A percentile compares a stretch with the other conserved stretches of the same genome.
These are phyloP conservation scores for Paedocypris sp. DNA, from an alignment of 2,113 vertebrate genomes.

Conservation along the genomic window DNA sequence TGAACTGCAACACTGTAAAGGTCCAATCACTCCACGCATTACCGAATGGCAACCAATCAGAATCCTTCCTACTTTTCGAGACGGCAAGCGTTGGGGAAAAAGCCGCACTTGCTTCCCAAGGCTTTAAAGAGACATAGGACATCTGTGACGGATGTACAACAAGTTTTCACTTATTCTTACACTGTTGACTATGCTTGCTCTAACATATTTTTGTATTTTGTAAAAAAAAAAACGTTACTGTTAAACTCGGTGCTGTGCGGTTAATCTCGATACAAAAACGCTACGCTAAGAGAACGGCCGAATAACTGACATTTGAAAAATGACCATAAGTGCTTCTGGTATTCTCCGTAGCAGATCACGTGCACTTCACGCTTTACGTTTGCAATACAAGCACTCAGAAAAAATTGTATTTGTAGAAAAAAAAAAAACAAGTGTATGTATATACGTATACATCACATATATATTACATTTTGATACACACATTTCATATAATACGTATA, in stretches of 20 bases:
- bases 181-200: conserved; percentile 13
- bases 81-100: too few species aligned
- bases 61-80: too few species aligned
- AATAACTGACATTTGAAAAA: conserved; percentile 46
- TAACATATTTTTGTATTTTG: conserved; percentile 36
- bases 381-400: conserved; percentile 40
- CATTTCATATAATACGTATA: too few species aligned
- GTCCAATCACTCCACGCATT: too few species aligned
- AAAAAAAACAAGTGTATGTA: too few species aligned
- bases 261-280: background rate
- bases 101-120: too few species aligned
- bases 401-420: too few species aligned
- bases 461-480: too few species aligned
- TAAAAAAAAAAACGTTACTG: conserved; percentile 51
- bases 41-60: too few species aligned
- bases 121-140: too few species aligned
- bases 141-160: too few species aligned
- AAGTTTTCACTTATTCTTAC: background rate
- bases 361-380: conserved; percentile 20
- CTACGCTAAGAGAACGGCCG: conserved; percentile 31
- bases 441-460: too few species aligned
- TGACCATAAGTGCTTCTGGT: conserved; percentile 64
- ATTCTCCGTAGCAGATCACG: conserved; percentile 50
- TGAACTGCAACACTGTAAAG: conserved; percentile 29
- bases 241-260: conserved; percentile 54